Evolutionary conservation across 2,113 vertebrate genomes (phyloP), one percentile per base, ranked within the genome.

Genomic region (Oceanites oceanicus): DNA sequence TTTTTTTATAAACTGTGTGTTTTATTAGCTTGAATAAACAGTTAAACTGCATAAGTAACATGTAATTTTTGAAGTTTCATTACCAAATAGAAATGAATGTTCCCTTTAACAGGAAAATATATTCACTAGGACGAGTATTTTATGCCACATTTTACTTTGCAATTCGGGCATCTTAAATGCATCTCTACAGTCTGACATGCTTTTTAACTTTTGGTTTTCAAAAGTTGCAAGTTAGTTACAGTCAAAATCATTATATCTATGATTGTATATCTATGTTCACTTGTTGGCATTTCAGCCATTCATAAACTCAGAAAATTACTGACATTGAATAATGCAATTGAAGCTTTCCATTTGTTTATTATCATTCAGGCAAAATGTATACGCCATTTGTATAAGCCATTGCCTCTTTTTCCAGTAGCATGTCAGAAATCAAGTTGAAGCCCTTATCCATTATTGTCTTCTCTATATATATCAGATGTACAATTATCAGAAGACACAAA

Each of bases 401-500:
- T 71, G 86, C 18, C 61, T 65, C 38, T 53, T 95, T 90, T 74
- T 62, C 59, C 71, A 88, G 34, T 36, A 72, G 53, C 13, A 88
- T 52, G 61, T 72, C 84, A 96, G 61, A 95, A 95, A 93, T 79
- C 66, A 91, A 82, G 75, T 14, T 62, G 53, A 95, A 93, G 21
- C 34, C 45, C 16, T 77, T 83, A 71, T 27, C 50, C 78, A 23
- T 86, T 95, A 56, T 71, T 86, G 44, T 80, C 65, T 94, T 93
- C n/a, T 83, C 45, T 86, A 10, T 20, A 16, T 58, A 5, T 52
- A 77, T 90, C 68, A 91, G 72, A 93, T 42, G 21, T 59, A 63
- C 88, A 92, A 95, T 95, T 90, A 96, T 27, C 59, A 80, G 65
- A 90, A 77, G 63, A 86, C 21, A 77, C 42, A 86, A 90, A 95